Base-by-base conservation (phyloP, 2,888 invertebrate species). In the Ophion ellenae region DNA sequence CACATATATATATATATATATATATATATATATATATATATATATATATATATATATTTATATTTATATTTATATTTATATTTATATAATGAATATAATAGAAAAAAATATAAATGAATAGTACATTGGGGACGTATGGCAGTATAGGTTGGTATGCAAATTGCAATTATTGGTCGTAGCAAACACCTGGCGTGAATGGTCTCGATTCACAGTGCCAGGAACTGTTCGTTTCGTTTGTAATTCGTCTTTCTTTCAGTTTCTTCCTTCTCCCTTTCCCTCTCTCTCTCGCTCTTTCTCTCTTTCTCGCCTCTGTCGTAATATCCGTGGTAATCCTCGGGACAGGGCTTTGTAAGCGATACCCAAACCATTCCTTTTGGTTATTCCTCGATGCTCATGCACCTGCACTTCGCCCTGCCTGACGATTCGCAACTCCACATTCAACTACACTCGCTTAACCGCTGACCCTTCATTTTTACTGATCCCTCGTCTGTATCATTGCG, bases 321-420 rank as follows among this genome's bases (percentile, higher is more conserved):
- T 86, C 75, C 84, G 79, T 79, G 82, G 80, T 83, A 85, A 85
- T 85, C 76, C 85, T 53, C 57, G 71, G 73, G 57, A 40, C 79
- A 14, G 75, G 53, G 83, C 71, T 80, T 80, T 83, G 85, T 80
- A 83, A 85, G 67, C 85, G 85, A 85, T 85, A 85, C 83, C 76
- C 85, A 59, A 73, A 80, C 75, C 79, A 59, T 79, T 61, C 24
- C 47, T 45, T n/a, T n/a, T 32, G 24, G 76, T 66, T 75, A 47
- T 78, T 74, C 70, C 78, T 28, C 36, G 11, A 36, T 70, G 47
- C 53, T n/a, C 61, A 32, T 83, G 83, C 85, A 85, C 85, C 85
- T 85, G 85, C 85, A 73, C 59, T 79, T 61, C 40, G 20, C n/a
- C 53, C 47, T 36, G 71, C 36, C 45, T 66, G 47, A 73, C 67